Evolutionary conservation across 2,888 invertebrate genomes (phyloP).

Genomic region (Leptinotarsa peninsularis): DNA sequence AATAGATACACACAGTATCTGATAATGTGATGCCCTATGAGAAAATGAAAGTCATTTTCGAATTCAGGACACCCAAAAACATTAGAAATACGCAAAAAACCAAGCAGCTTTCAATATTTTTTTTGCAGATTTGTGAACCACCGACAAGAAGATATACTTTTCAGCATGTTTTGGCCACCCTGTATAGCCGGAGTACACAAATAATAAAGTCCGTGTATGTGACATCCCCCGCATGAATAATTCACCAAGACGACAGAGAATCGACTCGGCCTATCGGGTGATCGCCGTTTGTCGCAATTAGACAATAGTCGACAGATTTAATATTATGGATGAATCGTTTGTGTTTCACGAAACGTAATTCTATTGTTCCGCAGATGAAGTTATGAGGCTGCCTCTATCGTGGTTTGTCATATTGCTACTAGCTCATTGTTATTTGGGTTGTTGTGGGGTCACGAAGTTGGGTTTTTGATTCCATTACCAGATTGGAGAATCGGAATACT

Average conservation of each 20-base stretch:
- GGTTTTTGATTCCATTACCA: neutral
- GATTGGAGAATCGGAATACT: no score
- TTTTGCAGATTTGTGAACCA: no score
- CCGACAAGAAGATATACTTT: no score
- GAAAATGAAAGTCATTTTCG: no score
- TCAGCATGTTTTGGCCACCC: neutral
- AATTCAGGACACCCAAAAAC: no score
- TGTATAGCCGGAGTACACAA: constrained; percentile 12
- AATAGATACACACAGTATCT: no score
- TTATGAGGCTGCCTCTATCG: constrained; percentile 62
- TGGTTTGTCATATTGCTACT: constrained; percentile 33
- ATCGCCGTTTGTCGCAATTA: constrained; percentile 63
- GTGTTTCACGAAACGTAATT: constrained; percentile 62
- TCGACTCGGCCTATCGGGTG: constrained; percentile 51
- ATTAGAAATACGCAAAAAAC: no score
- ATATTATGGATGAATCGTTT: constrained; percentile 64
- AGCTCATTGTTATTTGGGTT: constrained; percentile 3
- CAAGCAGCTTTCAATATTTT: no score
- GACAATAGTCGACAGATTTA: constrained; percentile 64
- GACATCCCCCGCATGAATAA: constrained; percentile 33
- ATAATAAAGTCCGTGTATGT: constrained; percentile 13
- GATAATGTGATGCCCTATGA: no score
- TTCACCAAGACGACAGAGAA: constrained; percentile 35
- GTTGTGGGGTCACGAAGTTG: neutral
- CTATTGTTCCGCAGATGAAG: constrained; percentile 62